phyloP scores from a whole-genome alignment of 1,140 invertebrate genomes.

The Drosophila tristis region DNA sequence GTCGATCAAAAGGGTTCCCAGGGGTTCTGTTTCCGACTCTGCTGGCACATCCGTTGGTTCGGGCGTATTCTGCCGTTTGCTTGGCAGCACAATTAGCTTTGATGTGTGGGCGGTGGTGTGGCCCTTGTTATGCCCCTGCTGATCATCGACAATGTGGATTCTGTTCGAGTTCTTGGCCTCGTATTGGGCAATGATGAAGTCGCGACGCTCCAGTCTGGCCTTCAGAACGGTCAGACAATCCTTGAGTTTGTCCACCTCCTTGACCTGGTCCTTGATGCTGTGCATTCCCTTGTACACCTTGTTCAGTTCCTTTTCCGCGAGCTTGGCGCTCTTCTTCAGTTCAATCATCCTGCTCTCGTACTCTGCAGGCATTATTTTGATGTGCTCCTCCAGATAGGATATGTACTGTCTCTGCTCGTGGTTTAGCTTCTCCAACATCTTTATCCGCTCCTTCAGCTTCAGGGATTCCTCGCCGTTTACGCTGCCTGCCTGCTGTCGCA shows the following conservation, averaged over 20 bases:
- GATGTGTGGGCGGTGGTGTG: too few relatives aligned
- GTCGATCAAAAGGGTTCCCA: neutral
- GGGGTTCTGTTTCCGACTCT: neutral
- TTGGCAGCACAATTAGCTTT: too few relatives aligned
- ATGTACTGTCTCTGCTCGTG: conserved; percentile 55
- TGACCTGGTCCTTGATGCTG: conserved; percentile 32
- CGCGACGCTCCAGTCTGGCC: conserved; percentile 44
- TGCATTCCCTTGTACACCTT: conserved; percentile 39
- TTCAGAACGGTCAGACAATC: conserved; percentile 10
- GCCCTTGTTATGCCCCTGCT: neutral
- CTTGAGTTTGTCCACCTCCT: conserved; percentile 43
- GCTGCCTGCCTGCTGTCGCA: conserved; percentile 11
- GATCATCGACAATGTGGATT: conserved; percentile 18
- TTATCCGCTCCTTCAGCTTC: neutral
- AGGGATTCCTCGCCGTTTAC: conserved; percentile 2
- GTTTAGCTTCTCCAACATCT: conserved; percentile 21
- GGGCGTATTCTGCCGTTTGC: neutral
- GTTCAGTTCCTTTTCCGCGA: conserved; percentile 42
- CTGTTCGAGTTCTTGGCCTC: conserved; percentile 39
- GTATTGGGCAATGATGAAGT: conserved; percentile 51
- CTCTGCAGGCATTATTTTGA: conserved; percentile 35
- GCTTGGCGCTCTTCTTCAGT: conserved; percentile 37
- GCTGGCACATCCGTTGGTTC: neutral
- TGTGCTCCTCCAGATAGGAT: conserved; percentile 55
- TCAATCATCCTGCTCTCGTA: conserved; percentile 50